Conservation (phyloP, 2,113 vertebrate species). For the Scartelaos histophorus region DNA sequence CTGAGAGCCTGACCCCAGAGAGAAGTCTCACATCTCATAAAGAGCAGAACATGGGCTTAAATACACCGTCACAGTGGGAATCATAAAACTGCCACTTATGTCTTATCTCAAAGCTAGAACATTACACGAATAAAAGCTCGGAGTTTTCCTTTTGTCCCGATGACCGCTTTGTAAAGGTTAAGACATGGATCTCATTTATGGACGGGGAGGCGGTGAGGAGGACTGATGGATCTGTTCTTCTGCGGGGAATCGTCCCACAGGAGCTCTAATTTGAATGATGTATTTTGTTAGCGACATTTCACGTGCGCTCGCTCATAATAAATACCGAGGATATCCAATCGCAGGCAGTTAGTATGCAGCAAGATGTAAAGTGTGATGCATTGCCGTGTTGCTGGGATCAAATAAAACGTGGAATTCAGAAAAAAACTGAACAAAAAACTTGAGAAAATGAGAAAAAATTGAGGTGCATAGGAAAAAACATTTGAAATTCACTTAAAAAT, state of each 20-base stretch:
- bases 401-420: too few relatives aligned
- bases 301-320: not conserved
- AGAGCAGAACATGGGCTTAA: conserved; percentile 56
- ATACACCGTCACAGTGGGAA: conserved; percentile 40
- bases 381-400: too few relatives aligned
- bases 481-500: too few relatives aligned
- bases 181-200: conserved; percentile 43
- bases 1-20: conserved; percentile 24
- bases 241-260: not conserved
- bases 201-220: not conserved
- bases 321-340: not conserved
- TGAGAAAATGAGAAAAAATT: too few relatives aligned
- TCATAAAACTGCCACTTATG: conserved; percentile 30
- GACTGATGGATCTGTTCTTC: not conserved
- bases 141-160: not conserved
- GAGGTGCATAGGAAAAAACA: too few relatives aligned
- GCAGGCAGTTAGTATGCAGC: not conserved
- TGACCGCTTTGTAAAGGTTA: conserved; percentile 51
- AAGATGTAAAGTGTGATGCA: not conserved
- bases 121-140: not conserved
- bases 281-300: not conserved
- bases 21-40: conserved; percentile 25
- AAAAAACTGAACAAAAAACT: too few relatives aligned
- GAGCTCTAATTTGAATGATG: not conserved
- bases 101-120: not conserved